phyloP scores from a whole-genome alignment of 2,888 invertebrate species.

The Chymomyza amoena region DNA sequence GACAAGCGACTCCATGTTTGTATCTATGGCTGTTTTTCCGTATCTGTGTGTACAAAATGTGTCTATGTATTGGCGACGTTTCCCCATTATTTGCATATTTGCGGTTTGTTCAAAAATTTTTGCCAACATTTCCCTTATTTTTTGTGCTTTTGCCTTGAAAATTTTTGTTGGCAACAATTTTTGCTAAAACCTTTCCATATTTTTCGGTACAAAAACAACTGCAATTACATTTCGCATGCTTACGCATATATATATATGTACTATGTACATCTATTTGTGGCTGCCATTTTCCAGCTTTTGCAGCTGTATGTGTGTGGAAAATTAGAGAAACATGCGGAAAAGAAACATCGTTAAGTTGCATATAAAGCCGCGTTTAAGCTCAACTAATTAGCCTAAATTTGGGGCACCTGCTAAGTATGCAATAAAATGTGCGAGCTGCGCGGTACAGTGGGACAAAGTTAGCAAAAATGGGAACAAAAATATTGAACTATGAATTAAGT shows the following conservation, averaged over 20 bases:
- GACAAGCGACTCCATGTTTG: slow-evolving; percentile 49
- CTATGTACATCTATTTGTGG: slow-evolving; percentile 55
- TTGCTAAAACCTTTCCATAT: slow-evolving; percentile 13
- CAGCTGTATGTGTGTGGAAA: not conserved
- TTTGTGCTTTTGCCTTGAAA: slow-evolving; percentile 47
- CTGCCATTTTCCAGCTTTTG: slow-evolving; percentile 8
- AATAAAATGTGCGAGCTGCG: slow-evolving; percentile 8
- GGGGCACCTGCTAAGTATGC: slow-evolving; percentile 53
- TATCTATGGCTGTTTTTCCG: not conserved
- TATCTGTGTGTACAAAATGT: slow-evolving; percentile 30
- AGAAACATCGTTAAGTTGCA: slow-evolving; percentile 37
- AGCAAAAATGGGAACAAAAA: not conserved
- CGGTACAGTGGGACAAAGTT: not conserved
- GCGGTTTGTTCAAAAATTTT: not conserved
- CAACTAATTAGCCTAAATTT: slow-evolving; percentile 70
- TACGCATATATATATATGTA: slow-evolving; percentile 21
- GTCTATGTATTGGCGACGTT: not conserved
- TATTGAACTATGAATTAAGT: too few relatives aligned
- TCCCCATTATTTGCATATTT: not conserved
- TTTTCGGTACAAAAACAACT: slow-evolving; percentile 25
- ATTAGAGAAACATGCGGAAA: slow-evolving; percentile 2
- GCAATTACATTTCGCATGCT: slow-evolving; percentile 40
- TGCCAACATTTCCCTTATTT: slow-evolving; percentile 40
- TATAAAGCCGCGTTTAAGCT: slow-evolving; percentile 57
- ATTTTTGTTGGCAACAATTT: slow-evolving; percentile 36